Evolutionary conservation across 2,113 vertebrate species (phyloP).

Genomic region (Quiscalus mexicanus): DNA sequence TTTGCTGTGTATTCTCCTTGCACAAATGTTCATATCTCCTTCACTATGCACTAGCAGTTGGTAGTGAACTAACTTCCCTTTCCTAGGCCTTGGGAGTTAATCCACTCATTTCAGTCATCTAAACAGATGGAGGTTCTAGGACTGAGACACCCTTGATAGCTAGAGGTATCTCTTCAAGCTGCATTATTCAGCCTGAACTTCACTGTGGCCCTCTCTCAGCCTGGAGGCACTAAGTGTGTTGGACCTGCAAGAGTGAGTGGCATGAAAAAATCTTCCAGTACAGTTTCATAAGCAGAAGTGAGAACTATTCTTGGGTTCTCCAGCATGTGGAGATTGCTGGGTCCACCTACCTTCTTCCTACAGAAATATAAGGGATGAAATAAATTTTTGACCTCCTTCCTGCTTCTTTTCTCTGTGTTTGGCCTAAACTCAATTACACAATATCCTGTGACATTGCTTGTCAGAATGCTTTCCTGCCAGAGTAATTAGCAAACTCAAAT

Average conservation of each 20-base stretch:
- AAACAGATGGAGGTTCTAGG: not conserved
- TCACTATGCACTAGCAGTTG: too few species aligned
- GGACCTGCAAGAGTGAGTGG: not conserved
- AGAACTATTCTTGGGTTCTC: not conserved
- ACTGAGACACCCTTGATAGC: not conserved
- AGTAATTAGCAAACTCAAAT: conserved; percentile 7
- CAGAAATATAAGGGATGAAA: not conserved
- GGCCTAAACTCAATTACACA: not conserved
- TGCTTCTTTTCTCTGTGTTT: not conserved
- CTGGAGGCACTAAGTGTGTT: not conserved
- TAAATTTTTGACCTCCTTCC: not conserved
- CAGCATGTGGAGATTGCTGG: not conserved
- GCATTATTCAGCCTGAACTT: not conserved
- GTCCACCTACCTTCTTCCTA: not conserved
- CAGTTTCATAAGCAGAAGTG: not conserved
- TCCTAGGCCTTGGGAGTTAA: not conserved
- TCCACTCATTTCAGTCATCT: not conserved
- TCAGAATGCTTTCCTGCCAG: not conserved
- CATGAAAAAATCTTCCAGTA: not conserved
- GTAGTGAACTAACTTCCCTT: not conserved
- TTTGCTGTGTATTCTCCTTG: not conserved
- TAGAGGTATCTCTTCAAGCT: not conserved
- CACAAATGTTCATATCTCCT: not conserved
- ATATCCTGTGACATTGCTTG: not conserved
- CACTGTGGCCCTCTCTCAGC: not conserved